Percentiles rank a stretch among this genome's conserved stretches.
phyloP scores from a whole-genome alignment of 2,888 invertebrate species.

The Latrodectus hesperus region DNA sequence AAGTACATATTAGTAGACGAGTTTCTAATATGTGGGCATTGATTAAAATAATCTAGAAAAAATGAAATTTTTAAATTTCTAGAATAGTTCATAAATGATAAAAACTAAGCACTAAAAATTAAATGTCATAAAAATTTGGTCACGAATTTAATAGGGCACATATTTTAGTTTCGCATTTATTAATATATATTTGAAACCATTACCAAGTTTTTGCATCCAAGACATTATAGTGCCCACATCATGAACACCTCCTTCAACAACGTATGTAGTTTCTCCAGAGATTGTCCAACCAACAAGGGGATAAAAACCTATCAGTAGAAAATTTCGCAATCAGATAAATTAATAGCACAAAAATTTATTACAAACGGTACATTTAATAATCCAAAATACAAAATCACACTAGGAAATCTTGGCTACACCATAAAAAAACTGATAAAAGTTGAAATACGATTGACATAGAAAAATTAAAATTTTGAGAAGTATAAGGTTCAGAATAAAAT shows the following conservation, averaged over 20 bases:
- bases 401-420: no score
- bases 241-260: conserved; percentile 89
- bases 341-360: background rate
- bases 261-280: conserved; percentile 79
- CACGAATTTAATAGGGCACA: background rate
- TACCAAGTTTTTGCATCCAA: conserved; percentile 80
- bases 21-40: no score
- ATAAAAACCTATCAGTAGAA: conserved; percentile 81
- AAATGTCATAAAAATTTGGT: background rate
- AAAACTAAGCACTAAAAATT: conserved; percentile 11
- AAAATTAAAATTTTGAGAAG: no score
- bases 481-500: no score
- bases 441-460: no score
- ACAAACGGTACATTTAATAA: background rate
- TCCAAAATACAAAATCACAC: background rate
- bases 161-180: no score
- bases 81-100: conserved; percentile 71
- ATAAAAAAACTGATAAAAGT: no score
- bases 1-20: no score
- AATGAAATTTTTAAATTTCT: conserved; percentile 74
- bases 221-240: conserved; percentile 91
- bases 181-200: no score
- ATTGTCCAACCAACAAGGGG: conserved; percentile 92
- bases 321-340: background rate
- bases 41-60: no score